Conservation (phyloP, 2,797 vertebrate genomes). For the Phataginus tricuspis region DNA sequence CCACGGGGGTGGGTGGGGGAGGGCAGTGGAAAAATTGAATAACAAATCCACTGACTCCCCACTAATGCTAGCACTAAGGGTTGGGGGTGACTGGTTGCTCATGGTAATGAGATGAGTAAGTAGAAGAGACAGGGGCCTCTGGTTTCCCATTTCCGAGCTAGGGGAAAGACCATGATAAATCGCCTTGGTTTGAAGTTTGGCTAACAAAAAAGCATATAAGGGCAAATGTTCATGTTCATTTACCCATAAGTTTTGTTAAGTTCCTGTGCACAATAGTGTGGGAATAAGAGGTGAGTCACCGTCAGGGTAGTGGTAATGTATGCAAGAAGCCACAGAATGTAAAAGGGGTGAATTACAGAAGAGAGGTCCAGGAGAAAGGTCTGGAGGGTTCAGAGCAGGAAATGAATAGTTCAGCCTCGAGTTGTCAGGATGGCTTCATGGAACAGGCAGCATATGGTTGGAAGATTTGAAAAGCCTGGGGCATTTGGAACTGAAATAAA, state of each 20-base stretch:
- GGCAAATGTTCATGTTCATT: background rate
- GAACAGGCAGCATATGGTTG: background rate
- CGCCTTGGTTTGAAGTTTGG: background rate
- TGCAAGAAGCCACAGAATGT: too few relatives aligned
- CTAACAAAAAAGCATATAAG: background rate
- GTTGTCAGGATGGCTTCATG: background rate
- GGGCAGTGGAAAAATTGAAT: background rate
- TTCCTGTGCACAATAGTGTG: too few relatives aligned
- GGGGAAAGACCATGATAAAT: background rate
- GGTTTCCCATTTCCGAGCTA: background rate
- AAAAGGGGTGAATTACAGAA: background rate
- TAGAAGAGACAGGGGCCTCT: background rate
- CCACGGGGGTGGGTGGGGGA: background rate
- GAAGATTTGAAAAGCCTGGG: background rate
- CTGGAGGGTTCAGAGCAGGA: background rate
- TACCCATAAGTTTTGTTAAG: background rate
- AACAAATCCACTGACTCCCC: too few relatives aligned
- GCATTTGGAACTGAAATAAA: background rate
- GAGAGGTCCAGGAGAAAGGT: background rate
- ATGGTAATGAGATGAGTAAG: fast-evolving
- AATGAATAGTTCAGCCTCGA: background rate
- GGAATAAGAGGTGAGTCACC: background rate
- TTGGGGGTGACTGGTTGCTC: too few relatives aligned
- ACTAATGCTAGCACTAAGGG: background rate
- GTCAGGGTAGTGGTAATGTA: background rate